A percentile compares a stretch with the other conserved stretches of the same genome.
Conservation (phyloP, 37 sponge, comb jelly and placozoan species). For the Beroe forskalii region DNA sequence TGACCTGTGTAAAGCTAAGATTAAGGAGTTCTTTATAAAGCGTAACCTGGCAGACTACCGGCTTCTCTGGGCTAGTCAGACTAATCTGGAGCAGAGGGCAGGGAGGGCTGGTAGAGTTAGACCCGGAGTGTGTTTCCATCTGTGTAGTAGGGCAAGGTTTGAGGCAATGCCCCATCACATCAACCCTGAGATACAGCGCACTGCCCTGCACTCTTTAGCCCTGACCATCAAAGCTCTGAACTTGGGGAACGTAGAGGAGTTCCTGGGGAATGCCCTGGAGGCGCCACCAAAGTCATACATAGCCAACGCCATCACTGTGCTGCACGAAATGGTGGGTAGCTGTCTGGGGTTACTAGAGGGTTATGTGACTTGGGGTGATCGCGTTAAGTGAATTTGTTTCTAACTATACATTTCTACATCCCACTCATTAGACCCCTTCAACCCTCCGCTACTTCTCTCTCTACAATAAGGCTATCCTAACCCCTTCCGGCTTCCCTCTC, state of each 20-base stretch:
- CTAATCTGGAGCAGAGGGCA: slow-evolving; percentile 80
- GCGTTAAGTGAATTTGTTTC: too few species aligned
- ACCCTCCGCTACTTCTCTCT: too few species aligned
- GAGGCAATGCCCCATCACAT: slow-evolving; percentile 71
- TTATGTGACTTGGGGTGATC: too few species aligned
- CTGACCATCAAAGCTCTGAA: slow-evolving; percentile 76
- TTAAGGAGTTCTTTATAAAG: slow-evolving; percentile 77
- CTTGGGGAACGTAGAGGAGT: slow-evolving; percentile 70
- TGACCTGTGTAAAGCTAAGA: slow-evolving; percentile 74
- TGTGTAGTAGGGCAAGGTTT: slow-evolving; percentile 77
- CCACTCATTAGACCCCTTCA: too few species aligned
- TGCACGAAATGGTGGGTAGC: slow-evolving; percentile 63
- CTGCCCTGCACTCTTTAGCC: slow-evolving; percentile 78
- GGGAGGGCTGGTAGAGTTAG: slow-evolving; percentile 81
- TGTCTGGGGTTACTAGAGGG: too few species aligned
- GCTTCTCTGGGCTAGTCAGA: slow-evolving; percentile 80
- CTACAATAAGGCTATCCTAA: too few species aligned
- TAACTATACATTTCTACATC: too few species aligned
- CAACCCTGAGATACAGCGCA: slow-evolving; percentile 79
- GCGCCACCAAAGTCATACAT: slow-evolving; percentile 68
- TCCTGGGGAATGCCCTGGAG: slow-evolving; percentile 74
- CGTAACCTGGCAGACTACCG: slow-evolving; percentile 76
- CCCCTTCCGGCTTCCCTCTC: too few species aligned
- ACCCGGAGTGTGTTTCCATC: slow-evolving; percentile 82
- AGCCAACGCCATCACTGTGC: slow-evolving; percentile 73